Conservation (phyloP, 2,888 invertebrate genomes). For the Lasioglossum calceatum region DNA sequence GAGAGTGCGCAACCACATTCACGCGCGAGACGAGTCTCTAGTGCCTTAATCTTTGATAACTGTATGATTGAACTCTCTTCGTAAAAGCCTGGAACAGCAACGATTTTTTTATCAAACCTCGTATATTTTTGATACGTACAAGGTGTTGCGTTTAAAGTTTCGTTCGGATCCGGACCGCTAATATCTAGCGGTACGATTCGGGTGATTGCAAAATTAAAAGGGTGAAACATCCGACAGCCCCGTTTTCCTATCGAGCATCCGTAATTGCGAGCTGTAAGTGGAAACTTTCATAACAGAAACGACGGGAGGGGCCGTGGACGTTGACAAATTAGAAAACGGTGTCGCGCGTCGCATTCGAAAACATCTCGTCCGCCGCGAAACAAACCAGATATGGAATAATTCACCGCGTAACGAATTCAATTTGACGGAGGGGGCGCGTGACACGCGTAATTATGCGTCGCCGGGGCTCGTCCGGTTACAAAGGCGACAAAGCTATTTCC, state of each 20-base stretch:
- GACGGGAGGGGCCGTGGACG: background rate
- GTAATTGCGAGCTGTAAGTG: background rate
- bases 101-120: too few species aligned
- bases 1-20: too few species aligned
- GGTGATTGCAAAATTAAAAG: background rate
- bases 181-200: background rate
- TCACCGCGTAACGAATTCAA: constrained; percentile 13
- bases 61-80: too few species aligned
- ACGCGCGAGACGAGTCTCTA: too few species aligned
- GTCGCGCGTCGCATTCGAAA: background rate
- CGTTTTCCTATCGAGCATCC: background rate
- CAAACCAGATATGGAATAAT: constrained; percentile 12
- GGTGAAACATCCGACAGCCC: background rate
- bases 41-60: too few species aligned
- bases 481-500: constrained; percentile 26
- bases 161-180: too few species aligned
- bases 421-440: background rate
- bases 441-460: constrained; percentile 24
- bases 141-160: too few species aligned
- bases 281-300: background rate
- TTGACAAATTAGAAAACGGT: constrained; percentile 1
- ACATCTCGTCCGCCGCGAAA: constrained; percentile 1
- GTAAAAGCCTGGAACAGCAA: too few species aligned
- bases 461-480: constrained; percentile 9
- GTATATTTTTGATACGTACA: too few species aligned